Evolutionary conservation across 2,888 invertebrate species (phyloP), one percentile per base, ranked within the genome.

Genomic region (Spodoptera picta): DNA sequence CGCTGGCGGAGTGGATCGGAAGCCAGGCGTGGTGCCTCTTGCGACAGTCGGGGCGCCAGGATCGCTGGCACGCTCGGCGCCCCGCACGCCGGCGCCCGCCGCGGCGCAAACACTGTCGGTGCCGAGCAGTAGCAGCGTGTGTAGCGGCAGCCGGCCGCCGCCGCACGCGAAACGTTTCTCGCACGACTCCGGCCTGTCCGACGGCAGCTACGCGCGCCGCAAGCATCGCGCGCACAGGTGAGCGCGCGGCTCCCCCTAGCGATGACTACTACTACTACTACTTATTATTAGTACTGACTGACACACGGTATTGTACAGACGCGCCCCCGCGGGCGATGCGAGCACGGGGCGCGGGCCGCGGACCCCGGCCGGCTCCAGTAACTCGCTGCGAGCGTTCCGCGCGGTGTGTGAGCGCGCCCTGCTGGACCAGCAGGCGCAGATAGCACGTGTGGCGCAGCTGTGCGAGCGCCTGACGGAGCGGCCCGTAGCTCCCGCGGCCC

Each of bases 141-240:
- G 66, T 36, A 56, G 54, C 45, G 46, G 43, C 36, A 57, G 58
- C 44, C 59, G 62, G 54, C 54, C 69, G 63, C 65, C 62, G 46
- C 53, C 71, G 54, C 64, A 76, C 70, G 60, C 73, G 75, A 92
- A 92, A 80, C 84, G 86, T 12, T 85, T 79, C 83, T 92, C 92
- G 23, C 90, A 91, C 80, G 93, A 93, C 83, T 92, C 92, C 0
- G 93, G 93, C 2, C 84, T 93, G 7, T 92, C 92, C 0, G 93
- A 92, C 60, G 87, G 84, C 51, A 92, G 90, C 78, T 89, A 86
- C 69, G 73, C 71, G 42, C 77, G 83, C 4, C 75, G 83, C 31
- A 75, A 82, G 11, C 85, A 79, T 36, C 81, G 84, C 3, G 71
- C 79, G 4, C 81, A 83, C 75, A 85, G 87, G 91, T 88, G 23